Evolutionary conservation across 2,888 invertebrate genomes (phyloP), one percentile per base, ranked within the genome.

Genomic region (Eristalis arbustorum): DNA sequence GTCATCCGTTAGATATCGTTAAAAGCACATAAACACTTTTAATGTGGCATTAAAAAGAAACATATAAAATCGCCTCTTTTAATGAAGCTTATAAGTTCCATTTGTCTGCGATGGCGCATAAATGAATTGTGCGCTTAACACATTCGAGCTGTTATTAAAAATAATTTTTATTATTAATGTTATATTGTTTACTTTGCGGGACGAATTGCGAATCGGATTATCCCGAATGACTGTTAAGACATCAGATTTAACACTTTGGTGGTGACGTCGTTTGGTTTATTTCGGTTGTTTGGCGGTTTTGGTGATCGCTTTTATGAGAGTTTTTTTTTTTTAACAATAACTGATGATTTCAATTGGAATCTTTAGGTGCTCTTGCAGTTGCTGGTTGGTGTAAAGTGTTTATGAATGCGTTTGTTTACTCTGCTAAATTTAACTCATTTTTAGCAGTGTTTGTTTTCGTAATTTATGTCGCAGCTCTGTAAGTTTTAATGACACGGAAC

Each of bases 81-180:
- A 84, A 84, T 76, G 81, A 71, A 71, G 84, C 76, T 76, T 68
- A 85, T 82, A 74, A 78, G 64, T 77, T 77, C 77, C 66, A 85
- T 77, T 69, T 77, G 73, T 82, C 68, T 77, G 68, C 13, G 66
- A 13, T 31, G 80, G 34, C 11, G n/a, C 28, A 64, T 37, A 75
- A 67, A 68, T 80, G 76, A 77, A 73, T 81, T 63, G 67, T 67
- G 25, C 59, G 75, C 22, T 80, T 84, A 75, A 84, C 84, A 84
- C 80, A 61, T 67, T 80, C 25, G 31, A 59, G 23, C 8, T 49
- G 79, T 67, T 80, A 42, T 75, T 62, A 84, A 80, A 71, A 78
- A 67, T 5, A 72, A 57, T 84, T 84, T 75, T 84, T 84, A 79
- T 84, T 84, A 71, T 67, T 75, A 74, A 61, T 74, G 14, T 62